These are phyloP conservation scores for Aphelenchoides besseyi DNA, from an alignment of 1,140 invertebrate species.

Conservation along the genomic window DNA sequence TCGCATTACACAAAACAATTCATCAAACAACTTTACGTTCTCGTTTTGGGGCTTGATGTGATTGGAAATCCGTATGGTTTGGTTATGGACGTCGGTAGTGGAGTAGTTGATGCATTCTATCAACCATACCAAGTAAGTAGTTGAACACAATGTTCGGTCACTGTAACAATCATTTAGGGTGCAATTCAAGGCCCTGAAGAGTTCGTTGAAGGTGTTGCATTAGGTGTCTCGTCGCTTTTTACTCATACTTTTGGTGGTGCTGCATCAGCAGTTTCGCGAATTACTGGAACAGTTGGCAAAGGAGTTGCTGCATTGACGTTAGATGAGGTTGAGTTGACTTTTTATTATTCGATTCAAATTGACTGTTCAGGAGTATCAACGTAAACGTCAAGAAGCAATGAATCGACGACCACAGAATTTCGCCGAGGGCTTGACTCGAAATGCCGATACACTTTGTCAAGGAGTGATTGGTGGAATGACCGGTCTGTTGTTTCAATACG, in stretches of 20 bases:
- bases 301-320: conserved; percentile 89
- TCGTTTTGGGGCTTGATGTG: conserved; percentile 94
- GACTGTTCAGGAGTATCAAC: conserved; percentile 75
- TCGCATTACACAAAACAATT: conserved; percentile 85
- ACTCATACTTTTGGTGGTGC: conserved; percentile 92
- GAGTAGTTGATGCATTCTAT: conserved; percentile 94
- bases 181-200: conserved; percentile 95
- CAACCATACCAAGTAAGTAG: conserved; percentile 78
- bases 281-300: conserved; percentile 78
- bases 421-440: conserved; percentile 83
- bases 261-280: conserved; percentile 89
- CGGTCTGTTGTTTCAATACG: conserved; percentile 17
- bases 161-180: conserved; percentile 67
- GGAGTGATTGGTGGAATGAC: conserved; percentile 64
- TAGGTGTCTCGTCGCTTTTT: conserved; percentile 70
- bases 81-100: conserved; percentile 84
- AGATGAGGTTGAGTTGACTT: conserved; percentile 69
- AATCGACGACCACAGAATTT: conserved; percentile 81
- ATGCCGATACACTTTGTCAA: conserved; percentile 91
- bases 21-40: conserved; percentile 88
- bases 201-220: conserved; percentile 87
- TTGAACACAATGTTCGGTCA: not conserved
- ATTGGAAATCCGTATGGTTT: conserved; percentile 96
- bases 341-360: not conserved
- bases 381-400: conserved; percentile 80